Evolutionary conservation across 2,888 invertebrate genomes (phyloP).

Genomic region (Cheilosia vernalis): DNA sequence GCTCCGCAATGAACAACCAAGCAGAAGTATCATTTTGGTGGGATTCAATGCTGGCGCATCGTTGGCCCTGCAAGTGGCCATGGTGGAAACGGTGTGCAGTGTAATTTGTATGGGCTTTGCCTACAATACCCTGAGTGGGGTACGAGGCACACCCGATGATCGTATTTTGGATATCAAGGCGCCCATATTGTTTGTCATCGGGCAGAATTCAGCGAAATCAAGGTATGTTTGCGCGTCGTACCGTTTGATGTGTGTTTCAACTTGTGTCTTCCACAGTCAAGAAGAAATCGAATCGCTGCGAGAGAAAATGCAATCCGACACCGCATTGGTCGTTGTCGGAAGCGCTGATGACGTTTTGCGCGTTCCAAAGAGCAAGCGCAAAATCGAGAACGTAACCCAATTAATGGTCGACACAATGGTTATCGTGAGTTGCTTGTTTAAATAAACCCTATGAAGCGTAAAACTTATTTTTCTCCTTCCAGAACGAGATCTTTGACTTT

Average conservation of each 20-base stretch:
- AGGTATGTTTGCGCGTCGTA: conserved; percentile 80
- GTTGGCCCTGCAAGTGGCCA: conserved; percentile 89
- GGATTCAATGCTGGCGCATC: conserved; percentile 91
- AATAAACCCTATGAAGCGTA: background rate
- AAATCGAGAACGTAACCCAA: conserved; percentile 90
- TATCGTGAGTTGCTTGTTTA: conserved; percentile 83
- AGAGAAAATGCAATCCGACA: conserved; percentile 90
- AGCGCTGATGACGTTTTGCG: conserved; percentile 90
- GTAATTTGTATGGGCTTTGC: conserved; percentile 92
- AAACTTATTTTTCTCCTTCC: background rate
- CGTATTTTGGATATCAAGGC: conserved; percentile 88
- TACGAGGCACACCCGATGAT: conserved; percentile 90
- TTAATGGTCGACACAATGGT: conserved; percentile 91
- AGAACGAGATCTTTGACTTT: conserved; percentile 88
- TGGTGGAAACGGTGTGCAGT: conserved; percentile 88
- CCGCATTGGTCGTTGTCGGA: conserved; percentile 90
- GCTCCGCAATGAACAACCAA: conserved; percentile 87
- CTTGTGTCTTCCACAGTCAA: conserved; percentile 83
- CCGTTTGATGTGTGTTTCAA: background rate
- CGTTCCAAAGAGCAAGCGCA: conserved; percentile 88
- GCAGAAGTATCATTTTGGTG: conserved; percentile 89
- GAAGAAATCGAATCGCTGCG: conserved; percentile 91
- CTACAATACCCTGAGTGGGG: conserved; percentile 88
- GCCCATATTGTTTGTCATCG: conserved; percentile 91
- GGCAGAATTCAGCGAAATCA: conserved; percentile 88